A percentile compares a stretch with the other conserved stretches of the same genome.
phyloP scores from a whole-genome alignment of 2,888 invertebrate species.

The Parelbella ahira region DNA sequence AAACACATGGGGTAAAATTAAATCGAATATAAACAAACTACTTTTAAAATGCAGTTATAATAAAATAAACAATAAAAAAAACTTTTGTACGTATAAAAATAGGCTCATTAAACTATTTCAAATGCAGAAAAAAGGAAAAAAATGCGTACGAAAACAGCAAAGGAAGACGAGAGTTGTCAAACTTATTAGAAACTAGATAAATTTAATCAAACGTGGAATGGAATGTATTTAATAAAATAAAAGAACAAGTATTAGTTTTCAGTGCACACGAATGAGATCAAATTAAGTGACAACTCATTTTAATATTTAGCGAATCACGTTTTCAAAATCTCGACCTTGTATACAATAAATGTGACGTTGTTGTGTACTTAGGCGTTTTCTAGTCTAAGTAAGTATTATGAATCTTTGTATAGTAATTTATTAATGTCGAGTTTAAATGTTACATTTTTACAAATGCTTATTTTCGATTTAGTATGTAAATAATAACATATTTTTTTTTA shows the following conservation, averaged over 20 bases:
- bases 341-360: no score
- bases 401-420: no score
- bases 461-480: no score
- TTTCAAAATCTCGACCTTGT: background rate
- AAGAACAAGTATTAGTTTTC: constrained; percentile 34
- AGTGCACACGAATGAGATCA: constrained; percentile 36
- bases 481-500: no score
- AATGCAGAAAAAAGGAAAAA: constrained; percentile 3
- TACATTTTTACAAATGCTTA: no score
- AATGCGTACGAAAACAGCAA: background rate
- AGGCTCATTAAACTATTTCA: constrained; percentile 11
- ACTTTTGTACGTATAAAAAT: no score
- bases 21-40: constrained; percentile 1
- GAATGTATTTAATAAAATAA: constrained; percentile 43
- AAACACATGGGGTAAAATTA: no score
- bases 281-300: constrained; percentile 14
- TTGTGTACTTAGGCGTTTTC: no score
- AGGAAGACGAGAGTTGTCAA: background rate
- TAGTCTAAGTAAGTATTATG: no score
- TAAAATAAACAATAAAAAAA: constrained; percentile 8
- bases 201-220: constrained; percentile 45
- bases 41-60: constrained; percentile 13
- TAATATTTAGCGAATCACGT: constrained; percentile 18
- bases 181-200: constrained; percentile 19
- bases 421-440: constrained; percentile 1